These are phyloP conservation scores for Rhabdophis nuchalis DNA, from an alignment of 2,797 vertebrate genomes.

Conservation along the genomic window DNA sequence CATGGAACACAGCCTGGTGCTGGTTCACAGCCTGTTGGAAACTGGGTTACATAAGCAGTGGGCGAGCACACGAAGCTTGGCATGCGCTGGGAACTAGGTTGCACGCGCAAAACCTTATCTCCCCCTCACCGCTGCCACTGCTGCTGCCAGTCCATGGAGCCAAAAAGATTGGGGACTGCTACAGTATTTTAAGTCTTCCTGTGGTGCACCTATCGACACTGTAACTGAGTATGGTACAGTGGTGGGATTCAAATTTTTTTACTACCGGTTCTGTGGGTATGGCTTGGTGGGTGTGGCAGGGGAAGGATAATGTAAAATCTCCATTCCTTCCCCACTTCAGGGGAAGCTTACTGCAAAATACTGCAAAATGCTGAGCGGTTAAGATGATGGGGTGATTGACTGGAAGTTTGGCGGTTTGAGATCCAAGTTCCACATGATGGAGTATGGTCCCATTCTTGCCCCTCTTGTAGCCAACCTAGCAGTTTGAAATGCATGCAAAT, in stretches of 20 bases:
- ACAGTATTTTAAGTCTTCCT: no score
- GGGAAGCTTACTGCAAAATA: no score
- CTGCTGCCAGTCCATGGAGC: background rate
- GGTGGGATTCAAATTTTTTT: no score
- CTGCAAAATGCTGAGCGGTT: background rate
- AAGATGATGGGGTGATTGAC: background rate
- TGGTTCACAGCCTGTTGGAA: background rate
- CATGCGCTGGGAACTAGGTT: background rate
- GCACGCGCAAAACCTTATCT: background rate
- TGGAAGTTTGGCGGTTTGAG: background rate
- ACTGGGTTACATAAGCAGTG: background rate
- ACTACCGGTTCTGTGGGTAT: no score
- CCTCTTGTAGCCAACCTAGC: background rate
- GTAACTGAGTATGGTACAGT: background rate
- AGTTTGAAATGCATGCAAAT: background rate
- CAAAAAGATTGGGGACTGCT: background rate
- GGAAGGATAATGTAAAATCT: no score
- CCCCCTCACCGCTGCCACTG: fast-evolving
- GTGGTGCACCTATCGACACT: no score
- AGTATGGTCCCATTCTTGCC: background rate
- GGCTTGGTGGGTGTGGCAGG: no score
- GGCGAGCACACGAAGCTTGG: background rate
- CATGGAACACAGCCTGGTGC: background rate
- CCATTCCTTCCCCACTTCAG: no score
- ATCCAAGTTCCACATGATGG: background rate